Evolutionary conservation across 2,113 vertebrate genomes (phyloP), one percentile per base, ranked within the genome.

Genomic region (Rhinogobius similis): DNA sequence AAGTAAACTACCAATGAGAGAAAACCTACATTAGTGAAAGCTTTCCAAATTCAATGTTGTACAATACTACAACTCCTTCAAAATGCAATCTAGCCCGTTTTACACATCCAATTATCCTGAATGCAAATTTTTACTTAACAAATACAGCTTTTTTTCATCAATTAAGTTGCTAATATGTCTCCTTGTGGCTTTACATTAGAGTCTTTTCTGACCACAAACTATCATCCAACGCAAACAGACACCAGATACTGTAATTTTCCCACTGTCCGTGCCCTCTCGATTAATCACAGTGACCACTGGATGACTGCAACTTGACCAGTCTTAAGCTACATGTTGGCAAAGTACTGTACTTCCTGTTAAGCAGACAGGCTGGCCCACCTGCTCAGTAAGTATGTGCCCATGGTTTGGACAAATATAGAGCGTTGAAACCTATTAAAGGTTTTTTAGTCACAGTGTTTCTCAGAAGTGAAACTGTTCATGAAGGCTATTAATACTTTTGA

Each of bases 281-380:
- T 88, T 79, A 84, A 88, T 89, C 86, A 82, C 29, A 46, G 23
- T 70, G 79, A 76, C 79, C 82, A 83, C 68, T 52, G 39, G 78
- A 67, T 55, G 76, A 78, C 75, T 83, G 82, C 72, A 81, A 86
- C 69, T 76, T 77, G 73, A 82, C 73, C 79, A 10, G 8, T 82
- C 56, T 68, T 39, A 62, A 77, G 53, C 48, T 53, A 21, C 70
- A 69, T 62, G 52, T 82, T 72, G 82, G 69, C 70, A 38, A 16
- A 61, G 80, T 56, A 36, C 32, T 36, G 9, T 36, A 36, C 9
- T 36, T 36, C 32, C 32, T 36, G 32, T 36, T 36, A 36, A 70
- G 69, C 21, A 77, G 72, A 82, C 76, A 77, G 78, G 77, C 56
- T 36, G 55, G 67, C 81, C 84, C 86, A 88, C 86, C 84, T 88